Base-by-base conservation (phyloP, 1,140 invertebrate genomes). In the Phymorhynchus buccinoides region DNA sequence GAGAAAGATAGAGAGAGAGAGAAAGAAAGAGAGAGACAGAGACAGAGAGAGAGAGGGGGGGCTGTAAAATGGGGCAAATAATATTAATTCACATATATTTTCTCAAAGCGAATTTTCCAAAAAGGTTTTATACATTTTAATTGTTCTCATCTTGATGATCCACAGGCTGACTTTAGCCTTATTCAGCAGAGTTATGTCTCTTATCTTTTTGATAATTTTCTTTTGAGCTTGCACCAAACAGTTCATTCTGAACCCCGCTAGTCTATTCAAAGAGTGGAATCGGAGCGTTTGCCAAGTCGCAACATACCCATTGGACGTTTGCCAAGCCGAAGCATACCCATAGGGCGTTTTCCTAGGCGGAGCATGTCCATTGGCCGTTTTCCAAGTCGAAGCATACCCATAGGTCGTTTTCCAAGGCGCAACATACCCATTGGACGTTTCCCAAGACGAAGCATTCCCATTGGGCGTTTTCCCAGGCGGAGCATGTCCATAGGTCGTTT, bases 401-500 rank as follows among this genome's bases (percentile, higher is more conserved):
- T 52, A 18, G 48, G 48, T 9, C 48, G 48, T 52, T 52, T 52
- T 52, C 48, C 48, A 52, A 52, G 48, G 22, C 48, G 48, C 12
- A 52, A 18, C 48, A 52, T 52, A 52, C 48, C 77, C 68, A 86
- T 68, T 80, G 83, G 84, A 30, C 88, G 80, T 84, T 89, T 89
- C 56, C 89, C 89, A 30, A 90, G 80, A n/a, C 89, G 52, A 66
- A 90, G 86, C 89, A 90, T 90, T 41, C 83, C 79, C 86, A 90
- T 85, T 66, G 83, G 84, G 81, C 88, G 73, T 84, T 90, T 89
- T 62, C 89, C 89, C 27, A 89, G 80, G 75, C 89, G 81, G 32
- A 89, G 88, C 89, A 89, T 89, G 27, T 82, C 84, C 79, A 89
- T 85, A 85, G 85, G 88, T 44, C 89, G 86, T 84, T 90, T 90